A percentile compares a stretch with the other conserved stretches of the same genome.
These are phyloP conservation scores for Numenius phaeopus DNA, from an alignment of 2,797 vertebrate genomes.

Conservation along the genomic window DNA sequence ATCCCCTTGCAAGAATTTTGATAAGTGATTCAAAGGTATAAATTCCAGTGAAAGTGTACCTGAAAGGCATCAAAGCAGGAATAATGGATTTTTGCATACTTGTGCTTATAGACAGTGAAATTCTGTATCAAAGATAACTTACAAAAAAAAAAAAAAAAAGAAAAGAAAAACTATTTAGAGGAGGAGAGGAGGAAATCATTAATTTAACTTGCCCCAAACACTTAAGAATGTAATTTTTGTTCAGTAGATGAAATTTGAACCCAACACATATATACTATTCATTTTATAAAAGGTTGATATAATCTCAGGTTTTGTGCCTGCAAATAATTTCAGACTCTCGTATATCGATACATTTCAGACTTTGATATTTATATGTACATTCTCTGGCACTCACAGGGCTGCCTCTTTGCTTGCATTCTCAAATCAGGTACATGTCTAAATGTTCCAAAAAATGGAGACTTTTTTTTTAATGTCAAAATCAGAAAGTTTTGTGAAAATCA, in stretches of 20 bases:
- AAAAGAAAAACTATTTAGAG: background rate
- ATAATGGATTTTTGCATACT: background rate
- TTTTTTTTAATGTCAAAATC: background rate
- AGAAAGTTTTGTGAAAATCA: conserved; percentile 10
- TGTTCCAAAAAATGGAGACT: background rate
- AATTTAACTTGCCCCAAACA: background rate
- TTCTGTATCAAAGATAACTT: background rate
- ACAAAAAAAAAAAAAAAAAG: background rate
- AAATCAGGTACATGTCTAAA: background rate
- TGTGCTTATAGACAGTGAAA: background rate
- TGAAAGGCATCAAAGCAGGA: conserved; percentile 73
- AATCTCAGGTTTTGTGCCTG: background rate
- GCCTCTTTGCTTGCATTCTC: background rate
- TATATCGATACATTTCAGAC: background rate
- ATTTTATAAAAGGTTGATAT: background rate
- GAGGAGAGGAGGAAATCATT: background rate
- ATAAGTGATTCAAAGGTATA: conserved; percentile 96
- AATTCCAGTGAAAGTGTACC: conserved; percentile 96
- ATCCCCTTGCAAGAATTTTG: conserved; percentile 96
- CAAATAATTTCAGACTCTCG: background rate
- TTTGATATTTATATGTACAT: background rate
- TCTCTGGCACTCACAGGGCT: background rate
- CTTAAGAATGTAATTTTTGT: background rate
- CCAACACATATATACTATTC: background rate
- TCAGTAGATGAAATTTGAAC: background rate